phyloP scores from a whole-genome alignment of 2,797 vertebrate species.

The Acipenser oxyrinchus region DNA sequence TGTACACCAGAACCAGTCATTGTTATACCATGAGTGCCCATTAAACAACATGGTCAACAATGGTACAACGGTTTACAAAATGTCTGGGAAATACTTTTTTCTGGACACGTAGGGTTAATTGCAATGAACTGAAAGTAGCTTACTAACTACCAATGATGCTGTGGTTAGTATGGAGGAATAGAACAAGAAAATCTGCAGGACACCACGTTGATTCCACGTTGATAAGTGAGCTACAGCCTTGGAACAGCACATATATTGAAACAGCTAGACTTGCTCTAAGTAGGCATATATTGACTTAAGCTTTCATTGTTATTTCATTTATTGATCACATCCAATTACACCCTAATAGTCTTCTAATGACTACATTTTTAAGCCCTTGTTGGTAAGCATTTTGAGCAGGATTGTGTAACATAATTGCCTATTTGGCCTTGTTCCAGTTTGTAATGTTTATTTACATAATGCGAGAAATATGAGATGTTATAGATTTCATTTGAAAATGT shows the following conservation, averaged over 20 bases:
- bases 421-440: background rate
- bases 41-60: too few relatives aligned
- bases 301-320: background rate
- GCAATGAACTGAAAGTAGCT: too few relatives aligned
- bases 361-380: background rate
- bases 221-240: too few relatives aligned
- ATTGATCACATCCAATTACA: background rate
- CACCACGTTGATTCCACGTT: too few relatives aligned
- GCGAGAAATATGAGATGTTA: background rate
- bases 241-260: background rate
- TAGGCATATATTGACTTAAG: background rate
- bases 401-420: background rate
- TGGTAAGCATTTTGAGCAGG: background rate
- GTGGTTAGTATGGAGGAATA: too few relatives aligned
- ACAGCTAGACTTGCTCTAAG: background rate
- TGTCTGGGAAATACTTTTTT: too few relatives aligned
- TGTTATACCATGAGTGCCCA: too few relatives aligned
- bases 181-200: too few relatives aligned
- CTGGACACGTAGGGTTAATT: too few relatives aligned
- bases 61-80: too few relatives aligned
- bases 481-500: background rate
- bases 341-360: constrained; percentile 4
- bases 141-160: too few relatives aligned
- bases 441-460: background rate
- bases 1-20: too few relatives aligned